Evolutionary conservation across 2,888 invertebrate species (phyloP).

Genomic region (Cataglyphis cursor): DNA sequence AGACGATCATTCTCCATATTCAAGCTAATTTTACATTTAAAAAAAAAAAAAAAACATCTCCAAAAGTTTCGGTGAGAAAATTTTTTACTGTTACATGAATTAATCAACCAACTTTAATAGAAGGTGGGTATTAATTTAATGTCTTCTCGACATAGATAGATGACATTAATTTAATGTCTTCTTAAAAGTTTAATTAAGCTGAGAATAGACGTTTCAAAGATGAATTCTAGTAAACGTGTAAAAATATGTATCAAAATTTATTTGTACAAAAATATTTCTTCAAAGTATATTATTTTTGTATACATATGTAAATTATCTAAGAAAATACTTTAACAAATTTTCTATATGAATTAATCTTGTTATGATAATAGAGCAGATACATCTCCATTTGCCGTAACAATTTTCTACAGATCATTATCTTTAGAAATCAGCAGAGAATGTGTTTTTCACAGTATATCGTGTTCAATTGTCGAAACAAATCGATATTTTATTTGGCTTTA

Average conservation of each 20-base stretch:
- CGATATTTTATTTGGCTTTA: constrained; percentile 26
- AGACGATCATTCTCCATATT: constrained; percentile 57
- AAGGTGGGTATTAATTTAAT: background rate
- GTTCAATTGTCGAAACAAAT: constrained; percentile 55
- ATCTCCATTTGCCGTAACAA: constrained; percentile 51
- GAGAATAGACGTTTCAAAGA: background rate
- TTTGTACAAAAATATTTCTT: background rate
- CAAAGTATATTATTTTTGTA: background rate
- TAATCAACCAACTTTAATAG: background rate
- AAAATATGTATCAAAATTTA: background rate
- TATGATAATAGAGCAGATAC: constrained; percentile 21
- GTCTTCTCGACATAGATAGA: background rate
- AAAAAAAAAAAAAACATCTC: constrained; percentile 3
- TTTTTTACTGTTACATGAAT: constrained; percentile 13
- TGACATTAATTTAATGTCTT: background rate
- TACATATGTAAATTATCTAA: background rate
- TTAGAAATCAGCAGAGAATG: constrained; percentile 59
- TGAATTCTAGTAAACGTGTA: background rate
- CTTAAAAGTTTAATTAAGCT: background rate
- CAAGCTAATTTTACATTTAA: constrained; percentile 27
- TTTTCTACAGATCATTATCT: constrained; percentile 69
- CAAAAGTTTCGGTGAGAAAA: background rate
- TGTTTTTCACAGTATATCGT: constrained; percentile 59
- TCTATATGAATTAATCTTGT: constrained; percentile 48
- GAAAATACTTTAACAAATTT: background rate